Conservation (phyloP, 2,797 vertebrate species). For the Anguilla pacifica region DNA sequence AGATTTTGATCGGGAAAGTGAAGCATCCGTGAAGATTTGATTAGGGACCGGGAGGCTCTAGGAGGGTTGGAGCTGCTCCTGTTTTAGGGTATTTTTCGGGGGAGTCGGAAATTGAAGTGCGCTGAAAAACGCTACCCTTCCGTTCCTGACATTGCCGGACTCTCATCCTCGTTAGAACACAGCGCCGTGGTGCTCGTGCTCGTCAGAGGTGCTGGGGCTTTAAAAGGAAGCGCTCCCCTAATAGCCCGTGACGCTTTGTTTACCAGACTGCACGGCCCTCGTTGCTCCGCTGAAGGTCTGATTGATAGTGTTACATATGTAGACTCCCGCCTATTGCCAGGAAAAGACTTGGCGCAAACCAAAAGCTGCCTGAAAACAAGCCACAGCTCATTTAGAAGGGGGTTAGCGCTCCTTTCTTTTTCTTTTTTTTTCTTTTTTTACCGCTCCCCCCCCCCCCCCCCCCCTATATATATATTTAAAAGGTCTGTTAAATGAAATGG, state of each 20-base stretch:
- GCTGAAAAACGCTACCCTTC: not conserved
- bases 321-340: conserved; percentile 41
- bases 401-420: conserved; percentile 32
- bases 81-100: not conserved
- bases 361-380: conserved; percentile 40
- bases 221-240: conserved; percentile 49
- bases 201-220: conserved; percentile 31
- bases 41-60: not conserved
- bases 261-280: conserved; percentile 47
- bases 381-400: conserved; percentile 46
- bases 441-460: not conserved
- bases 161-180: conserved; percentile 38
- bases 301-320: conserved; percentile 55
- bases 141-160: not conserved
- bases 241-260: conserved; percentile 59
- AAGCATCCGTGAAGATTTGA: not conserved
- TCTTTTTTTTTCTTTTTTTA: conserved; percentile 20
- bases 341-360: conserved; percentile 38
- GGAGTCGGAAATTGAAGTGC: not conserved
- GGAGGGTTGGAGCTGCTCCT: not conserved
- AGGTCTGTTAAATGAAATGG: conserved; percentile 59
- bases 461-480: conserved; percentile 41
- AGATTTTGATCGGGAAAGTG: not conserved
- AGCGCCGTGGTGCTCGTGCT: conserved; percentile 28
- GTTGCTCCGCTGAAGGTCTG: conserved; percentile 50